A percentile compares a stretch with the other conserved stretches of the same genome.
Conservation (phyloP, 2,888 invertebrate species). For the Hemaris fuciformis region DNA sequence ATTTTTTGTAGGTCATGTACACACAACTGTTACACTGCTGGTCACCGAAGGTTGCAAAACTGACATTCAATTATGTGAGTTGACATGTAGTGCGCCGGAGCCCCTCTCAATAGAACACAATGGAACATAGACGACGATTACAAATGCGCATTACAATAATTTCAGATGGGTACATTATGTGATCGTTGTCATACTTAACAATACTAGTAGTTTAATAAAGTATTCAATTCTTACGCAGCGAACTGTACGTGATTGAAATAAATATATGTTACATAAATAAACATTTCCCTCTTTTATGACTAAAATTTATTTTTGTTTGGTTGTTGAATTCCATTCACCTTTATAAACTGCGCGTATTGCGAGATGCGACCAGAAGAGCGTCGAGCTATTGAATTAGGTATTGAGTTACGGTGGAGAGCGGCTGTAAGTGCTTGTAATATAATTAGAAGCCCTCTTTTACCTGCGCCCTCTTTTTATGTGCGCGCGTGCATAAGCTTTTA, state of each 20-base stretch:
- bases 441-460: background rate
- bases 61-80: background rate
- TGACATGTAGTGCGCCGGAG: background rate
- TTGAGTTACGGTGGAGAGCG: background rate
- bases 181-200: slow-evolving; percentile 4
- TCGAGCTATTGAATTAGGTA: background rate
- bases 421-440: background rate
- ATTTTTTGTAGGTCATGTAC: background rate
- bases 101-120: slow-evolving; percentile 16
- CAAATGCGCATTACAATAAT: slow-evolving; percentile 20
- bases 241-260: slow-evolving; percentile 1
- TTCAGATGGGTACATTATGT: slow-evolving; percentile 13
- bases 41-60: background rate
- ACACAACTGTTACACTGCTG: background rate
- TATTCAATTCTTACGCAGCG: background rate
- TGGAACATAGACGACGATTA: slow-evolving; percentile 19
- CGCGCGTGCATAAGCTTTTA: no score
- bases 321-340: background rate
- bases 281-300: background rate
- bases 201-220: slow-evolving; percentile 1
- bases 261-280: background rate
- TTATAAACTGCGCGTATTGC: background rate
- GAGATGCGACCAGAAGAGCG: background rate
- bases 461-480: background rate
- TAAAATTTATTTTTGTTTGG: background rate